Evolutionary conservation across 2,797 vertebrate genomes (phyloP).

Genomic region (Strix occidentalis): DNA sequence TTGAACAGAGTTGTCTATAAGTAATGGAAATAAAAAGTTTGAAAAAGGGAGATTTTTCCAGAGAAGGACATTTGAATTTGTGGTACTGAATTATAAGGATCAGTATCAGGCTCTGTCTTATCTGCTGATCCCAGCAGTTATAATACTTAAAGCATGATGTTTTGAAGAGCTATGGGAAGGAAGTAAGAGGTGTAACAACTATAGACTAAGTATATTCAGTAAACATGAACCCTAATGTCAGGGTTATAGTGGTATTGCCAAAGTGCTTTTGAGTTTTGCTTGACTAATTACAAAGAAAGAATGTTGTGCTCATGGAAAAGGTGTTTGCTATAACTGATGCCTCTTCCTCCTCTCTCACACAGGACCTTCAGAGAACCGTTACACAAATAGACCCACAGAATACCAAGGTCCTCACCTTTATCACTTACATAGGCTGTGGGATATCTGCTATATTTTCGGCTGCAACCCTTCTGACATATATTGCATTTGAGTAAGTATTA

Average conservation of each 20-base stretch:
- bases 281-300: not conserved
- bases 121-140: not conserved
- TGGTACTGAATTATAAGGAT: not conserved
- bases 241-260: not conserved
- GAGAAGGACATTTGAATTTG: not conserved
- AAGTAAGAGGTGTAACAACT: conserved; percentile 36
- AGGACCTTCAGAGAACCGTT: conserved; percentile 86
- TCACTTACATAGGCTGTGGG: conserved; percentile 93
- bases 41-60: not conserved
- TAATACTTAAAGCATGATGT: not conserved
- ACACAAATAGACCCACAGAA: conserved; percentile 78
- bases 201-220: not conserved
- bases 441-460: conserved; percentile 94
- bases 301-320: not conserved
- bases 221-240: not conserved
- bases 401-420: conserved; percentile 87
- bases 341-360: not conserved
- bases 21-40: not conserved
- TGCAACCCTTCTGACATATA: conserved; percentile 93
- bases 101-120: not conserved
- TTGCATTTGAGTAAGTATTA: conserved; percentile 94
- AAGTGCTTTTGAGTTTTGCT: not conserved
- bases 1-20: not conserved
- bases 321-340: not conserved
- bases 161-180: conserved; percentile 48